A percentile compares a stretch with the other conserved stretches of the same genome.
Conservation (phyloP, 2,797 vertebrate genomes). For the Xiphophorus birchmanni region DNA sequence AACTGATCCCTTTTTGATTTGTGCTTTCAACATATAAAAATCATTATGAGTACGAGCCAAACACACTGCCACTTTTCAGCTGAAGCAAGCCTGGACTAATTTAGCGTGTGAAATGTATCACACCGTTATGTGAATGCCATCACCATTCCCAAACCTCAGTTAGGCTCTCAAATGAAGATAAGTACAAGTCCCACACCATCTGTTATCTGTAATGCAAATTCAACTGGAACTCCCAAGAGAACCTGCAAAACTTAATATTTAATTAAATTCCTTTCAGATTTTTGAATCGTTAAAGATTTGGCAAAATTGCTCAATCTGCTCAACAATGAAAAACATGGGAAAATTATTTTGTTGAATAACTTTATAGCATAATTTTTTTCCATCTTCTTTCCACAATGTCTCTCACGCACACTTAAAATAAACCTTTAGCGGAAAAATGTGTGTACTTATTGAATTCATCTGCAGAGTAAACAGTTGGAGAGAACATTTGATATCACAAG, state of each 20-base stretch:
- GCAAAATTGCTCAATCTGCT: constrained; percentile 62
- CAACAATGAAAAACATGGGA: constrained; percentile 28
- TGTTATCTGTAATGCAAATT: constrained; percentile 73
- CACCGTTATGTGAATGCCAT: constrained; percentile 20
- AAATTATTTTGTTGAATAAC: constrained; percentile 23
- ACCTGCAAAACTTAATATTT: constrained; percentile 36
- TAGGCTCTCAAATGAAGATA: constrained; percentile 52
- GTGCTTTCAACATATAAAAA: constrained; percentile 43
- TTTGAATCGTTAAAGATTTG: constrained; percentile 49
- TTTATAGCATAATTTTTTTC: constrained; percentile 29
- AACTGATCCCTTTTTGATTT: constrained; percentile 24
- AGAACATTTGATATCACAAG: constrained; percentile 19
- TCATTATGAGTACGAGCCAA: constrained; percentile 36
- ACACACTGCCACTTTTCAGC: constrained; percentile 14
- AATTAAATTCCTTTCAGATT: constrained; percentile 67
- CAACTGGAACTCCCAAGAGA: constrained; percentile 52
- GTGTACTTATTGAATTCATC: constrained; percentile 16
- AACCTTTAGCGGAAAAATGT: not conserved
- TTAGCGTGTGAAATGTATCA: constrained; percentile 40
- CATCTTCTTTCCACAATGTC: constrained; percentile 1
- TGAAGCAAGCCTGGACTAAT: constrained; percentile 23
- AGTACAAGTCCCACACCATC: constrained; percentile 61
- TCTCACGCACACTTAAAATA: constrained; percentile 26
- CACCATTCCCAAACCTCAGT: constrained; percentile 50
- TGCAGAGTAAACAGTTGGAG: not conserved